Conservation (phyloP, 2,888 invertebrate genomes). For the Chymomyza amoena region DNA sequence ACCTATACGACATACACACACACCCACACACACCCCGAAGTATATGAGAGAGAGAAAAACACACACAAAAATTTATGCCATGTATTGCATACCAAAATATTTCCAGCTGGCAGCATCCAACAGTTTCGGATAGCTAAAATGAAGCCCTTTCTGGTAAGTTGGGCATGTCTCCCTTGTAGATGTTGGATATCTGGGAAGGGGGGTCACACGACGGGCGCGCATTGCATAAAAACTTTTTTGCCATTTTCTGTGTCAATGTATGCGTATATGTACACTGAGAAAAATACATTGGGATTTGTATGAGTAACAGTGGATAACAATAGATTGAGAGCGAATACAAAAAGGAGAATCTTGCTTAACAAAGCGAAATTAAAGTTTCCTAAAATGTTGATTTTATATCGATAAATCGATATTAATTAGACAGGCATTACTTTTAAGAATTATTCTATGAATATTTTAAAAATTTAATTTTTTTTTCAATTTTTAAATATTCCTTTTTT, state of each 20-base stretch:
- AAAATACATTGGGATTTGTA: background rate
- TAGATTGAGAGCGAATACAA: too few relatives aligned
- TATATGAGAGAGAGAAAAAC: background rate
- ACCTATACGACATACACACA: background rate
- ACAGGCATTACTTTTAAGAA: too few relatives aligned
- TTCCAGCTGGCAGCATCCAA: conserved; percentile 29
- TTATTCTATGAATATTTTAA: too few relatives aligned
- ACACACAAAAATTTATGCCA: conserved; percentile 29
- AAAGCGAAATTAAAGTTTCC: too few relatives aligned
- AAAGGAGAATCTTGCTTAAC: too few relatives aligned
- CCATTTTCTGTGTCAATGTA: conserved; percentile 58
- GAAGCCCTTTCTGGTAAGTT: background rate
- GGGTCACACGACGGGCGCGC: background rate
- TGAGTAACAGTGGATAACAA: too few relatives aligned
- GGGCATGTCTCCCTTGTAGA: background rate
- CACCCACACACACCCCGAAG: background rate
- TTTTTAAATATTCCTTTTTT: too few relatives aligned
- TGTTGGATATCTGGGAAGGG: background rate
- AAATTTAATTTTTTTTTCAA: too few relatives aligned
- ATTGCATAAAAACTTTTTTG: conserved; percentile 19
- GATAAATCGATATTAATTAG: too few relatives aligned
- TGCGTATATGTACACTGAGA: conserved; percentile 36
- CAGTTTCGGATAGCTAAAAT: background rate
- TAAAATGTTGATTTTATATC: too few relatives aligned
- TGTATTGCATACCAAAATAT: conserved; percentile 44